Base-by-base conservation (phyloP, 2,888 invertebrate genomes). In the Acanthacorydalis orientalis region DNA sequence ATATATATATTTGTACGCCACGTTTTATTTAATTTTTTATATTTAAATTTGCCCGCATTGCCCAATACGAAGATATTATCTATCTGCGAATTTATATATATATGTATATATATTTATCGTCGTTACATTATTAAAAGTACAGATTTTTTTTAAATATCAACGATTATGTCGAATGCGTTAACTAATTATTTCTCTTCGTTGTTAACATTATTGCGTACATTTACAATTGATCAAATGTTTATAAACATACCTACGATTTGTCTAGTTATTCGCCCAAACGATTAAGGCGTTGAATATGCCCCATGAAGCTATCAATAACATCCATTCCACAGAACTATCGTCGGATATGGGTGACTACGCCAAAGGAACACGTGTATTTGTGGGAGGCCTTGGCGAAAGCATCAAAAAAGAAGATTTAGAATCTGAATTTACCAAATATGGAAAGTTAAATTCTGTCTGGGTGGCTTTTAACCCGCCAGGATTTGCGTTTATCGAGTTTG, bases 401-500 rank as follows among this genome's bases (percentile, higher is more conserved):
- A 82, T 90, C 64, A 89, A 88, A 70, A 90, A 90, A 64, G 91
- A 91, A 68, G 90, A 91, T 66, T 72, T 92, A 54, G 90, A 91
- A 67, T 76, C 79, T 62, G 87, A 90, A 68, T 91, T 91, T 66
- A 84, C 86, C 60, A 89, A 89, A 70, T 91, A 82, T 68, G 91
- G 91, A 57, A 89, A 89, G 72, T 73, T 91, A 57, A 88, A 86
- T 70, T 86, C 85, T 57, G 89, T 90, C 54, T 91, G 90, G 90
- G 88, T 87, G 57, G 90, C 91, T 56, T 85, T 90, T 67, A 90
- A 91, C 69, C 91, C 91, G 56, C 90, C 90, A 56, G 90, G 91
- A 60, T 92, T 91, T 69, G 91, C 90, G 53, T 91, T 91, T 72
- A 86, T 91, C 65, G 90, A 91, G 70, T 92, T 89, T 68, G 81